Evolutionary conservation across 1,140 invertebrate genomes (phyloP).

Genomic region (Brachionus sp.): DNA sequence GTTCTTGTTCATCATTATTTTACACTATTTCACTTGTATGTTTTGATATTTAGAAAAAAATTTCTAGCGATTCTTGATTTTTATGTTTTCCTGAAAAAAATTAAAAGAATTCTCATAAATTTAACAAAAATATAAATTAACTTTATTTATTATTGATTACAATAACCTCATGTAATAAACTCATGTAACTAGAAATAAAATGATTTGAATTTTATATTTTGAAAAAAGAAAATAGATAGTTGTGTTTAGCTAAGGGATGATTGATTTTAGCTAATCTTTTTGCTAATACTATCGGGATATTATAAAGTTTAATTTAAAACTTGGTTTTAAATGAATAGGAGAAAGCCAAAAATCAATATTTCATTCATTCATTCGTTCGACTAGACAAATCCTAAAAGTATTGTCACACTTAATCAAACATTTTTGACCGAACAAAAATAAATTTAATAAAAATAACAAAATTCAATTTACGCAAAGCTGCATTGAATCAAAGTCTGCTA

Average conservation of each 20-base stretch:
- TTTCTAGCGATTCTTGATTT: not conserved
- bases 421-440: not conserved
- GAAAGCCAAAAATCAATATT: slow-evolving; percentile 29
- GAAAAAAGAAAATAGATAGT: not conserved
- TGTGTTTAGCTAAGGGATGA: not conserved
- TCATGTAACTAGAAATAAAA: not conserved
- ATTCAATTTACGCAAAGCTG: not conserved
- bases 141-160: not conserved
- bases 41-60: not conserved
- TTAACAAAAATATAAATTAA: not conserved
- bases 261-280: not conserved
- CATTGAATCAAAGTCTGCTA: slow-evolving; percentile 6
- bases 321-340: slow-evolving; percentile 15
- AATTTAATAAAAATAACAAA: slow-evolving; percentile 2
- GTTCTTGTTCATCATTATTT: not conserved
- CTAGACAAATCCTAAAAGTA: slow-evolving; percentile 36
- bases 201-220: not conserved
- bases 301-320: not conserved
- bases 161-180: too few relatives aligned
- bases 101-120: not conserved
- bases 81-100: not conserved
- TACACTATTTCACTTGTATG: not conserved
- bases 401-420: slow-evolving; percentile 41
- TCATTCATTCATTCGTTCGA: not conserved
- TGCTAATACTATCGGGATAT: not conserved